Evolutionary conservation across 2,113 vertebrate species (phyloP).

Genomic region (Anguilla rostrata): DNA sequence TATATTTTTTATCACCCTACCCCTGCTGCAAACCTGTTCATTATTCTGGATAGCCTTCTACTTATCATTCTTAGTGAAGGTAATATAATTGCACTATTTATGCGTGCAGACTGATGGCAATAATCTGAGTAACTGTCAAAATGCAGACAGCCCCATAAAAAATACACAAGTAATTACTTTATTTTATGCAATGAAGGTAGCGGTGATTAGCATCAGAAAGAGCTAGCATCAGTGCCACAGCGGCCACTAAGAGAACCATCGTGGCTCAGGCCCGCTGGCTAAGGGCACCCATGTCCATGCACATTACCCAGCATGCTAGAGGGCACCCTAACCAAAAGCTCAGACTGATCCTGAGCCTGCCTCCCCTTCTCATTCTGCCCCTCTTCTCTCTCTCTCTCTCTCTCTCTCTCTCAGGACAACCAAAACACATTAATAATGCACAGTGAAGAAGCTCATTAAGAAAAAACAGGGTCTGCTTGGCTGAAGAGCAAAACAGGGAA

Average conservation of each 20-base stretch:
- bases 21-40: too few species aligned
- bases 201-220: not conserved
- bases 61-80: too few species aligned
- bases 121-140: not conserved
- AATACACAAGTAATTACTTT: not conserved
- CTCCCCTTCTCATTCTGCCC: not conserved
- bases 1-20: too few species aligned
- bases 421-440: conserved; percentile 39
- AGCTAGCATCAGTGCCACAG: not conserved
- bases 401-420: conserved; percentile 22
- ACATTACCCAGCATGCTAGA: not conserved
- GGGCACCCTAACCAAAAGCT: not conserved
- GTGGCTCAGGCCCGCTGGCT: not conserved
- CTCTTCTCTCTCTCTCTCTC: not conserved
- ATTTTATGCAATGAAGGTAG: not conserved
- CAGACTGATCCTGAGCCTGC: not conserved
- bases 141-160: not conserved
- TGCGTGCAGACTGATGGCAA: not conserved
- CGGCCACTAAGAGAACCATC: not conserved
- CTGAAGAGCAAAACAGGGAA: conserved; percentile 37
- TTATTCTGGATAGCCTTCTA: too few species aligned
- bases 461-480: conserved; percentile 44
- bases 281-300: not conserved
- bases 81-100: too few species aligned
- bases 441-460: conserved; percentile 52